Base-by-base conservation (phyloP, 1,140 invertebrate species). In the Apis dorsata region DNA sequence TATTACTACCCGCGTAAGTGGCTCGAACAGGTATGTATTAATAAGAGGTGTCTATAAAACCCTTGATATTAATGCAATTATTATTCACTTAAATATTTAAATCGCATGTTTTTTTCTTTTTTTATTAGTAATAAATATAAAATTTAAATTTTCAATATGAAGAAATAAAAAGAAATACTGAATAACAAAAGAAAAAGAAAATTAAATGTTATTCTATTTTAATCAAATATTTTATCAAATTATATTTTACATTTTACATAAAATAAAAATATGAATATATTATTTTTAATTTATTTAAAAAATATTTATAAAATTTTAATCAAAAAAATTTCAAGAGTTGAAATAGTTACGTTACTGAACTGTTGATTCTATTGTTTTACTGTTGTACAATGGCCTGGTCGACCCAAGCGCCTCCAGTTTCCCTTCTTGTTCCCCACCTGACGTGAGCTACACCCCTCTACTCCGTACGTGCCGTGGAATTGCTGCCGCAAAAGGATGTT, bases 401-500 rank as follows among this genome's bases (percentile, higher is more conserved):
- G 91, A 93, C 89, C 90, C 88, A 86, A 92, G 90, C 90, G 90
- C 91, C 89, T 90, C 88, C 77, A 86, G 81, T 84, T 83, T 73
- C 83, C 86, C 87, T 86, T 88, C 86, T 85, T 91, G 91, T 85
- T 77, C 86, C 80, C 83, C 86, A 84, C 79, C 80, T 87, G 76
- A 82, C 65, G 77, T 71, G 79, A 76, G 73, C 72, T 76, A 81
- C 79, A 84, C 84, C 85, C 77, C 78, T 85, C 77, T 59, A 78
- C 76, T 69, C 76, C 83, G 84, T 77, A 83, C 63, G 65, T 86
- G 76, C 88, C 90, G 89, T 91, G 94, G 92, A 93, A 94, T 93
- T 93, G 92, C 92, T 92, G 92, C 93, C 93, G 93, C 92, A 94
- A 94, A 93, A 94, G 95, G 95, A 96, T 96, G 95, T 96, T 94